These are phyloP conservation scores for Toxotes jaculatrix DNA, from an alignment of 2,113 vertebrate species.

Conservation along the genomic window DNA sequence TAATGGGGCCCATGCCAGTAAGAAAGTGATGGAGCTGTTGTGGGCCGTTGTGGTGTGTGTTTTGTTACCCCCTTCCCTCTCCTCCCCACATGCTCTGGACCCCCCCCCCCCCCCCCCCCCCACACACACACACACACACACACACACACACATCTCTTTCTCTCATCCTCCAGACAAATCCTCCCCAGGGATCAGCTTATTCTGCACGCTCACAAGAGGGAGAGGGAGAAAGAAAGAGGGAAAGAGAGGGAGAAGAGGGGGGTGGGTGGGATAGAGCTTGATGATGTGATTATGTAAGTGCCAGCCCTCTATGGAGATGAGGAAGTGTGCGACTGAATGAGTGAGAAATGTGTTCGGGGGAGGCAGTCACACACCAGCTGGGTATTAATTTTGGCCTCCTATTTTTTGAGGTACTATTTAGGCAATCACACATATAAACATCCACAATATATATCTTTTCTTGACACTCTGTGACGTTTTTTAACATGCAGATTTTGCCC, in stretches of 20 bases:
- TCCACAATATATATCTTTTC: background rate
- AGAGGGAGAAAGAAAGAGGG: background rate
- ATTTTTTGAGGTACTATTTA: slow-evolving; percentile 25
- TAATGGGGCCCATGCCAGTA: slow-evolving; percentile 48
- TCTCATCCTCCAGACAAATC: slow-evolving; percentile 74
- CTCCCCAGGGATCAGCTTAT: slow-evolving; percentile 81
- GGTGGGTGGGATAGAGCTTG: slow-evolving; percentile 42
- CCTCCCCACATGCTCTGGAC: background rate
- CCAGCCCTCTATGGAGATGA: slow-evolving; percentile 74
- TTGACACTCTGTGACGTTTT: background rate
- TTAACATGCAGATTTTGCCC: slow-evolving; percentile 27
- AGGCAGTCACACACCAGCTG: slow-evolving; percentile 55
- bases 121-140: background rate
- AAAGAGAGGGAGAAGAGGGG: background rate
- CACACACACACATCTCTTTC: slow-evolving; percentile 52
- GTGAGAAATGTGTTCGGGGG: slow-evolving; percentile 58
- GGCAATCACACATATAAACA: slow-evolving; percentile 33
- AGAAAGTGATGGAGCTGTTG: slow-evolving; percentile 22
- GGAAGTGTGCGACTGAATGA: slow-evolving; percentile 69
- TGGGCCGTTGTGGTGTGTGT: slow-evolving; percentile 22
- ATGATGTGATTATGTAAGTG: slow-evolving; percentile 83
- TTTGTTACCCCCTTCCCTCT: background rate
- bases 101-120: background rate
- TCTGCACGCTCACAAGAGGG: slow-evolving; percentile 73
- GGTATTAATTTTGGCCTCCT: slow-evolving; percentile 39